Evolutionary conservation across 1,140 invertebrate genomes (phyloP).

Genomic region (Ericerus pela): DNA sequence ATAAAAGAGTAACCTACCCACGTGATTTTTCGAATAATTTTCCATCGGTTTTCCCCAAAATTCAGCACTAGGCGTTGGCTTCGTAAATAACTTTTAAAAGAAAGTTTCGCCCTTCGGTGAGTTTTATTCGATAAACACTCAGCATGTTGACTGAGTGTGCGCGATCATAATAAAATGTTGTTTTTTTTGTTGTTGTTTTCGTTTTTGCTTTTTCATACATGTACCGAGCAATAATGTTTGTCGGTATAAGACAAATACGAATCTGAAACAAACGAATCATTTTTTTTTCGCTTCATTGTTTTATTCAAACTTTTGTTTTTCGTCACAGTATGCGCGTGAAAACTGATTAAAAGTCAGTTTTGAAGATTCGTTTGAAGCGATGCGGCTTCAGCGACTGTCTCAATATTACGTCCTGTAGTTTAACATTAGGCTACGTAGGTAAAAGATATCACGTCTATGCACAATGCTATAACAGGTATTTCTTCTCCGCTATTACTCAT

Average conservation of each 20-base stretch:
- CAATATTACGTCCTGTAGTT: conserved; percentile 4
- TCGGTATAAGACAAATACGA: too few relatives aligned
- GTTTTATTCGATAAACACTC: too few relatives aligned
- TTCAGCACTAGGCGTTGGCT: too few relatives aligned
- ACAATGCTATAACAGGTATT: conserved; percentile 11
- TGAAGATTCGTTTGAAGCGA: conserved; percentile 7
- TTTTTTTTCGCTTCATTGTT: too few relatives aligned
- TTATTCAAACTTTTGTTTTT: conserved; percentile 3
- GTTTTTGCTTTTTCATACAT: neutral
- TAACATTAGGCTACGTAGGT: neutral
- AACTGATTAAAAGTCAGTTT: conserved; percentile 11
- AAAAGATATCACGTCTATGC: neutral
- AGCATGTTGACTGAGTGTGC: too few relatives aligned
- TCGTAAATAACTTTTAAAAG: too few relatives aligned
- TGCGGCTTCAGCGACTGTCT: neutral
- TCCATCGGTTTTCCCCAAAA: too few relatives aligned
- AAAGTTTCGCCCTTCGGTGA: too few relatives aligned
- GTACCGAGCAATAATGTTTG: neutral
- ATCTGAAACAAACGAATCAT: too few relatives aligned
- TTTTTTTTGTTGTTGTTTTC: neutral
- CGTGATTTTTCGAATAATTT: too few relatives aligned
- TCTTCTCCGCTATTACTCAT: conserved; percentile 3
- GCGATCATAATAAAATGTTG: too few relatives aligned
- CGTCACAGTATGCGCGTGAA: conserved; percentile 6
- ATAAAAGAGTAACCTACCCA: too few relatives aligned